Base-by-base conservation (phyloP, 2,888 invertebrate genomes). In the Chalcis sispes region DNA sequence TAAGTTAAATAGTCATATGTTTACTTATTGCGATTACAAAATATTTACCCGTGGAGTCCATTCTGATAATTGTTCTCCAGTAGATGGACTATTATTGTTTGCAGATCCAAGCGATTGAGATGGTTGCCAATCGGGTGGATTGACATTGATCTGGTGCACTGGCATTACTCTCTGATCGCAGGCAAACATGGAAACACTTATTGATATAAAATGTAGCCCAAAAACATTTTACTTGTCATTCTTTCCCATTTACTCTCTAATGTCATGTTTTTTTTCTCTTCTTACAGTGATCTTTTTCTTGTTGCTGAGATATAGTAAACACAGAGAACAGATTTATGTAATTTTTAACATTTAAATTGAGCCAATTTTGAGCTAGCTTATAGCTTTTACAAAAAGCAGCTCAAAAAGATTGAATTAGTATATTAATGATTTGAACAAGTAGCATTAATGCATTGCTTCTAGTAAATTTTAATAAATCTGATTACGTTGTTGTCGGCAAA, bases 141-240 rank as follows among this genome's bases (percentile, higher is more conserved):
- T 85, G 81, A 87, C 87, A 84, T 84, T 87, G 75, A 87, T 86
- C 82, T 87, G 87, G 79, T 86, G 87, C 79, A 87, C 84, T 79
- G 87, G 87, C 87, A 87, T 87, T 78, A 84, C 83, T 85, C 71
- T 81, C 46, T 61, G 62, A 71, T 81, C 80, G 69, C 77, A 78
- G 42, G 78, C 67, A 78, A 77, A 79, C 80, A 82, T 81, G 69
- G 54, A 75, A 77, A 74, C 66, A 79, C 40, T 62, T 69, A 69
- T 75, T 64, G 70, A 80, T 64, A 72, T 79, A 73, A 72, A 75
- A 75, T 64, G 71, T 78, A 77, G 71, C 50, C 73, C 29, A 79
- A 79, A 81, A 72, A 75, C 78, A 82, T 80, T 75, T 66, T 78
- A 54, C 56, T 52, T 48, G 66, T 48, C 79, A 73, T 79, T 66